Conservation (phyloP, 2,888 invertebrate species). For the Tetramorium bicarinatum region DNA sequence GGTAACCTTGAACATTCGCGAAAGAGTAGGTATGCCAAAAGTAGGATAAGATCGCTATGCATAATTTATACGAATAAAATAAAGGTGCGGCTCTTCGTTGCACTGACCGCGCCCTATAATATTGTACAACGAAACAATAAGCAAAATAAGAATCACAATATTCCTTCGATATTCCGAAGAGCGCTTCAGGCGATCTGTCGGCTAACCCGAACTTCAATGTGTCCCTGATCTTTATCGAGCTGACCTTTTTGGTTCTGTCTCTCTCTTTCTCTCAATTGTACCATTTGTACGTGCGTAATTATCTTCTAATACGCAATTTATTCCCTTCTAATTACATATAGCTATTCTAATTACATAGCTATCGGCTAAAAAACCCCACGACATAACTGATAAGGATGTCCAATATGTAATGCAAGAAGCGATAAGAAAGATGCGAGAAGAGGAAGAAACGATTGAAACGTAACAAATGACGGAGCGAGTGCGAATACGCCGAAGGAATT, state of each 20-base stretch:
- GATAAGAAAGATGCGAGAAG: conserved; percentile 20
- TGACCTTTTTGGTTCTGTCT: conserved; percentile 38
- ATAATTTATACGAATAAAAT: conserved; percentile 33
- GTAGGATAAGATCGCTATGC: conserved; percentile 8
- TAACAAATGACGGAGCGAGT: conserved; percentile 37
- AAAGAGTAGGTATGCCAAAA: not conserved
- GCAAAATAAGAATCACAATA: conserved; percentile 25
- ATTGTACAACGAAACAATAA: conserved; percentile 28
- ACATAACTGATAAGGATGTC: conserved; percentile 11
- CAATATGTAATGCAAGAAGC: not conserved
- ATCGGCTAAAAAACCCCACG: not conserved
- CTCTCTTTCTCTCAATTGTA: conserved; percentile 11
- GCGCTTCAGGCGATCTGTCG: conserved; percentile 29
- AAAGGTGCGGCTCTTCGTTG: not conserved
- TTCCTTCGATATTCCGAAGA: conserved; percentile 28
- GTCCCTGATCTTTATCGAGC: conserved; percentile 40
- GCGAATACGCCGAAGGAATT: conserved; percentile 17
- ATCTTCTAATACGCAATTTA: conserved; percentile 19
- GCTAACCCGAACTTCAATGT: conserved; percentile 27
- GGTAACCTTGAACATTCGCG: not conserved
- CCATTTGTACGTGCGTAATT: conserved; percentile 28
- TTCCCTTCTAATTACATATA: not conserved
- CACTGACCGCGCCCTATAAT: conserved; percentile 21
- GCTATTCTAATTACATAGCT: not conserved
- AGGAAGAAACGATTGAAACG: conserved; percentile 44